Evolutionary conservation across 2,797 vertebrate species (phyloP).

Genomic region (Liasis olivaceus): DNA sequence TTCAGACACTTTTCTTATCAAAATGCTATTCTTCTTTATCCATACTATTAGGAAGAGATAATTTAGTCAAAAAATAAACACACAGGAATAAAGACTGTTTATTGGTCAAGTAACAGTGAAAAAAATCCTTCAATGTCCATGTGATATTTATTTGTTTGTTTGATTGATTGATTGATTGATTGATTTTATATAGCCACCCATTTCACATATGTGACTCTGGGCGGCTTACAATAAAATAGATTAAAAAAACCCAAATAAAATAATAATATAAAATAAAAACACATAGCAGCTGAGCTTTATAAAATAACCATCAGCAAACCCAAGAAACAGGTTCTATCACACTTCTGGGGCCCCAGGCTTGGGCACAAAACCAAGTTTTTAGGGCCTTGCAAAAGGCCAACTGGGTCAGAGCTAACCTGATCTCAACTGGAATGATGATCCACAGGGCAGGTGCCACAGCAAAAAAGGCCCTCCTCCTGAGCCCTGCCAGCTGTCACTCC

Average conservation of each 20-base stretch:
- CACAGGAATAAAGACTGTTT: neutral
- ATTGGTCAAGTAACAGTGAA: neutral
- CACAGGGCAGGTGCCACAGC: no score
- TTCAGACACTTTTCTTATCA: neutral
- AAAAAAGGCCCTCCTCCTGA: no score
- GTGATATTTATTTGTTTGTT: neutral
- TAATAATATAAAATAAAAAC: neutral
- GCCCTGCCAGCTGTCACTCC: no score
- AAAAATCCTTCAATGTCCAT: neutral
- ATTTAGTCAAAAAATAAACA: neutral
- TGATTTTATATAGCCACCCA: neutral
- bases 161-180: no score
- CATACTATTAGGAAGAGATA: neutral
- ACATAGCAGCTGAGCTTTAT: neutral
- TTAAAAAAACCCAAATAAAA: neutral
- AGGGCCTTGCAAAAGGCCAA: no score
- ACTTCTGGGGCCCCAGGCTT: neutral
- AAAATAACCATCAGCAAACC: neutral
- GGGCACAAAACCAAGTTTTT: no score
- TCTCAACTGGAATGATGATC: no score
- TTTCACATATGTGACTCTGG: neutral
- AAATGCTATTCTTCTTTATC: neutral
- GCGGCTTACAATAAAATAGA: neutral
- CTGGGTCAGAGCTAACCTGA: no score
- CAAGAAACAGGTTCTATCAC: neutral